phyloP scores from a whole-genome alignment of 2,888 invertebrate genomes.

The Xestoiulus laeticollis region DNA sequence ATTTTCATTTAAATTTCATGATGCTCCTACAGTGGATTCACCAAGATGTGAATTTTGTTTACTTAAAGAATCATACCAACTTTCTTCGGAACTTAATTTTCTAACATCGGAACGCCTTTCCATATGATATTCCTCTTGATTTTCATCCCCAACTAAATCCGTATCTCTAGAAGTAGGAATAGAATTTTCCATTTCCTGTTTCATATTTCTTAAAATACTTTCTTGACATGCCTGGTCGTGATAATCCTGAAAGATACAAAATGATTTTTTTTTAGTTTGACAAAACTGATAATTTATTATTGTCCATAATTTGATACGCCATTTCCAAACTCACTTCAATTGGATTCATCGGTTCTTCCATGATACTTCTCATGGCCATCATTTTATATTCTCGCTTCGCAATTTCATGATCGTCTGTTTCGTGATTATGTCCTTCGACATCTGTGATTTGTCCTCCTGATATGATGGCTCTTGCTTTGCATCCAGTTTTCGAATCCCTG shows the following conservation, averaged over 20 bases:
- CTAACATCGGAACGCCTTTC: neutral
- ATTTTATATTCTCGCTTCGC: neutral
- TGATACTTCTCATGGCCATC: too few species aligned
- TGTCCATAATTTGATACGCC: too few species aligned
- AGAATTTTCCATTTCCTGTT: neutral
- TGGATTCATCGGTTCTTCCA: too few species aligned
- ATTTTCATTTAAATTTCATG: neutral
- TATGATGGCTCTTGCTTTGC: slow-evolving; percentile 7
- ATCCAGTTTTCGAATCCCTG: neutral
- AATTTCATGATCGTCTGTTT: neutral
- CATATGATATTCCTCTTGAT: neutral
- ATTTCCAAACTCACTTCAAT: neutral
- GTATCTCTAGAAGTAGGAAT: neutral
- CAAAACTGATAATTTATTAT: too few species aligned
- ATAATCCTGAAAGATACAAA: neutral
- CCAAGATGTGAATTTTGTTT: neutral
- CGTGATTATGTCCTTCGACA: neutral
- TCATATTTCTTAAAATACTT: neutral
- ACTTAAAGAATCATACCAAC: neutral
- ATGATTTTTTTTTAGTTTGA: too few species aligned
- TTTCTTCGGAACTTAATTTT: neutral
- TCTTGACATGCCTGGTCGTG: neutral
- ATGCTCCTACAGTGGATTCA: neutral
- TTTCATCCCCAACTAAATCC: neutral
- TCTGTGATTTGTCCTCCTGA: neutral